Conservation (phyloP, 1,140 invertebrate species). For the Leptinotarsa texana region DNA sequence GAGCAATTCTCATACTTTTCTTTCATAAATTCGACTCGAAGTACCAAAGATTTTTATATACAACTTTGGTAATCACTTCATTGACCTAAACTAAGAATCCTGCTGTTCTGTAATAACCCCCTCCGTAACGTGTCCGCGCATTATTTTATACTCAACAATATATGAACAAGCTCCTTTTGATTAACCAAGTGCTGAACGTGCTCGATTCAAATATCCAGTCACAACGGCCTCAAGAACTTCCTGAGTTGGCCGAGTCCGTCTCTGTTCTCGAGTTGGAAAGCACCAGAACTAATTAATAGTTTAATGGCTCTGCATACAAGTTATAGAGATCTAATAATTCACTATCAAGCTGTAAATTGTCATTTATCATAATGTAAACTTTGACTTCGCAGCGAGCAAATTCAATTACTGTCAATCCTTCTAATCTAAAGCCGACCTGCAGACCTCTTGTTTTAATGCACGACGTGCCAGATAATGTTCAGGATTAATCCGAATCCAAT, state of each 20-base stretch:
- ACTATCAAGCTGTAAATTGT: slow-evolving; percentile 45
- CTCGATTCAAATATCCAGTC: background rate
- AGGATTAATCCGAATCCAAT: slow-evolving; percentile 41
- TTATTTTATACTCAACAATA: too few species aligned
- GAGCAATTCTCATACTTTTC: too few species aligned
- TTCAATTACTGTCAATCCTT: slow-evolving; percentile 47
- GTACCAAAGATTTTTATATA: too few species aligned
- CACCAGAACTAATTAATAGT: slow-evolving; percentile 43
- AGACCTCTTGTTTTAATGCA: slow-evolving; percentile 30
- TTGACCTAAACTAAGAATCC: too few species aligned
- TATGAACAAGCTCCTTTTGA: too few species aligned
- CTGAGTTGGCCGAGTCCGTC: background rate
- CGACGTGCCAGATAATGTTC: slow-evolving; percentile 32
- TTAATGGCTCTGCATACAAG: slow-evolving; percentile 43
- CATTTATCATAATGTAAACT: slow-evolving; percentile 48
- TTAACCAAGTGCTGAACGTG: background rate
- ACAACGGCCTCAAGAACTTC: background rate
- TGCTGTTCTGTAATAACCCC: too few species aligned
- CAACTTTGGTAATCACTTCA: too few species aligned
- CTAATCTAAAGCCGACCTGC: slow-evolving; percentile 39
- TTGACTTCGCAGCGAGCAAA: slow-evolving; percentile 42
- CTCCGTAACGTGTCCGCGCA: too few species aligned
- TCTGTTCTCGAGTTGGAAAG: slow-evolving; percentile 22
- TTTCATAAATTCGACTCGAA: too few species aligned
- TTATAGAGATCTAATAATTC: slow-evolving; percentile 46